Base-by-base conservation (phyloP, 2,113 vertebrate species). In the Pachypanchax playfairii region DNA sequence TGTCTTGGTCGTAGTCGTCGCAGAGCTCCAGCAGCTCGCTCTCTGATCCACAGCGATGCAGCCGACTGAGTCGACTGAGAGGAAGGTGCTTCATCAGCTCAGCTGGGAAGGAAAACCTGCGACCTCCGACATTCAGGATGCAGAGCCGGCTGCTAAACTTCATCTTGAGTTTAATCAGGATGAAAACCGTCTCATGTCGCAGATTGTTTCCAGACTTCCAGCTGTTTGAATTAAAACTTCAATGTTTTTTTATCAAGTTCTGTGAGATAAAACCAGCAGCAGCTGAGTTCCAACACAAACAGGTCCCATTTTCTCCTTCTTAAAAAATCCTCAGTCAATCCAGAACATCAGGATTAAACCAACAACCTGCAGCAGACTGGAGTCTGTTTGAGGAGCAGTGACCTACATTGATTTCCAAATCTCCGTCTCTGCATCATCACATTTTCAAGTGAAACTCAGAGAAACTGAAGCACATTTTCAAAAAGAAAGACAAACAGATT, bases 1-100 rank as follows among this genome's bases (percentile, higher is more conserved):
- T 89, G 76, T 98, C 96, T 3, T 88, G 91, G 85, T 98, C 96
- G 58, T 96, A 98, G 90, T 98, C 96, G 70, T 98, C 96, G 66
- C 96, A 98, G 83, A 98, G 93, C 88, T 98, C 95, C 63, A 98
- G 90, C 80, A 96, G 92, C 90, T 98, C 96, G 73, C 94, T 91
- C 90, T 98, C 96, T 0, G 96, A 96, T 38, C 87, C 93, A 72
- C 96, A 98, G 83, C 91, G 90, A 84, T 96, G 94, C 70, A 98
- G 87, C 54, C 94, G 93, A 73, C 96, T 97, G 70, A 97, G 94
- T 46, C 96, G 91, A 58, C 93, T 93, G 76, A 98, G 91, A 35
- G 96, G 96, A 56, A 97, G 96, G 82, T 94, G 94, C 87, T 94
- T 94, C 82, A 98, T 91, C 81, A 93, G 88, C 71, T 98, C 96